Evolutionary conservation across 2,797 vertebrate species (phyloP).

Genomic region (Acestrorhynchus altus): DNA sequence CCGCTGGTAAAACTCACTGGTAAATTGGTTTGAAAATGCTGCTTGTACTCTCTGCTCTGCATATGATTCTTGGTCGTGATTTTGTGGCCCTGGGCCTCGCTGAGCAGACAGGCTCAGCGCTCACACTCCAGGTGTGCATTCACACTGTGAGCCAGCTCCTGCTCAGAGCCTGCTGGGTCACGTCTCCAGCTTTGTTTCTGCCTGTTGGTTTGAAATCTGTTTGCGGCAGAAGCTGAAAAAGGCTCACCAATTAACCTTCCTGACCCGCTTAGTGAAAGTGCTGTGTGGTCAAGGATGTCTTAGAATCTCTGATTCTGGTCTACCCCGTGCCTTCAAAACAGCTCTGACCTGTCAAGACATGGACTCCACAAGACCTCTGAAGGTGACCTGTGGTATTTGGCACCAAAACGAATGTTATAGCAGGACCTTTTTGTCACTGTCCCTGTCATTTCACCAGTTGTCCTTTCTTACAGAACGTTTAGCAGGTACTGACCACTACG

Average conservation of each 20-base stretch:
- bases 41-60: neutral
- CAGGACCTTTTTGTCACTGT: no score
- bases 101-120: neutral
- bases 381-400: no score
- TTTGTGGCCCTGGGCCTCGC: neutral
- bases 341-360: no score
- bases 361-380: no score
- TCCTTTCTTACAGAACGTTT: no score
- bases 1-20: no score
- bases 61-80: neutral
- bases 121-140: neutral
- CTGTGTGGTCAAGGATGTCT: neutral
- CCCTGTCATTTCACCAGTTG: no score
- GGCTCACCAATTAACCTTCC: constrained; percentile 32
- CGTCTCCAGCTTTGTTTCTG: constrained; percentile 15
- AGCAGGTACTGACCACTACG: no score
- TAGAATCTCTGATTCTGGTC: neutral
- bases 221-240: neutral
- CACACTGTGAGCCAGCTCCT: neutral
- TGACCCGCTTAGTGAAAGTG: neutral
- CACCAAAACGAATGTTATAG: no score
- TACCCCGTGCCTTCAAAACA: no score
- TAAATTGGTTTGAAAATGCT: no score
- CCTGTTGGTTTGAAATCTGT: neutral
- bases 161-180: constrained; percentile 37